Conservation (phyloP, 1,140 invertebrate genomes). For the Euborellia annulipes region DNA sequence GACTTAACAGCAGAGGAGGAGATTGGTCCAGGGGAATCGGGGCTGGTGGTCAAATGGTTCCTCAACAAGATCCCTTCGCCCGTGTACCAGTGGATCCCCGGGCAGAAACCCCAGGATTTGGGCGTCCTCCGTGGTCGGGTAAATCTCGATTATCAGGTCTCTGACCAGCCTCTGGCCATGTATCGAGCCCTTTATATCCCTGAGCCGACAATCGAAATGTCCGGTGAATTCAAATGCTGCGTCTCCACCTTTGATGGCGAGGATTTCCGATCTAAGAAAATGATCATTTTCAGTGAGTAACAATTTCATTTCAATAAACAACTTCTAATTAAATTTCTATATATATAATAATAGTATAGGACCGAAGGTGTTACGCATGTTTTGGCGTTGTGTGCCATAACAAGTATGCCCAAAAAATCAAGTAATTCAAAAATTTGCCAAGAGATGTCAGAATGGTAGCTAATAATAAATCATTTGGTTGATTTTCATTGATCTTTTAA, state of each 20-base stretch:
- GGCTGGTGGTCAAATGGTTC: slow-evolving; percentile 64
- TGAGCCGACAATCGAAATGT: slow-evolving; percentile 47
- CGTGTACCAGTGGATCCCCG: slow-evolving; percentile 63
- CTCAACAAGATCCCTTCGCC: slow-evolving; percentile 45
- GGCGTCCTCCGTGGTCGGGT: slow-evolving; percentile 44
- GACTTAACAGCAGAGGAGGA: slow-evolving; percentile 31
- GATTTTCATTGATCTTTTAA: too few species aligned
- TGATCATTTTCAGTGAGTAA: slow-evolving; percentile 58
- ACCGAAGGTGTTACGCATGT: too few species aligned
- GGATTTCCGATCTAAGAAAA: slow-evolving; percentile 41
- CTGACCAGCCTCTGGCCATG: slow-evolving; percentile 38
- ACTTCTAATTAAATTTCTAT: too few species aligned
- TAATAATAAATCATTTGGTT: too few species aligned
- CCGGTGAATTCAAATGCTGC: slow-evolving; percentile 53
- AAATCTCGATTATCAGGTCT: slow-evolving; percentile 41
- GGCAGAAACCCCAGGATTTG: slow-evolving; percentile 38
- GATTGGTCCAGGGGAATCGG: slow-evolving; percentile 20
- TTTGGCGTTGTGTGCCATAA: too few species aligned
- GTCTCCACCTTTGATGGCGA: slow-evolving; percentile 53
- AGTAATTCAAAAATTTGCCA: too few species aligned
- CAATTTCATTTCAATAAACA: too few species aligned
- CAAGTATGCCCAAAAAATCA: too few species aligned
- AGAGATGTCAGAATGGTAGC: too few species aligned
- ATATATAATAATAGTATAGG: too few species aligned
- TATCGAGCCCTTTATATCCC: slow-evolving; percentile 46